Evolutionary conservation across 2,113 vertebrate species (phyloP).

Genomic region (Pithys albifrons): DNA sequence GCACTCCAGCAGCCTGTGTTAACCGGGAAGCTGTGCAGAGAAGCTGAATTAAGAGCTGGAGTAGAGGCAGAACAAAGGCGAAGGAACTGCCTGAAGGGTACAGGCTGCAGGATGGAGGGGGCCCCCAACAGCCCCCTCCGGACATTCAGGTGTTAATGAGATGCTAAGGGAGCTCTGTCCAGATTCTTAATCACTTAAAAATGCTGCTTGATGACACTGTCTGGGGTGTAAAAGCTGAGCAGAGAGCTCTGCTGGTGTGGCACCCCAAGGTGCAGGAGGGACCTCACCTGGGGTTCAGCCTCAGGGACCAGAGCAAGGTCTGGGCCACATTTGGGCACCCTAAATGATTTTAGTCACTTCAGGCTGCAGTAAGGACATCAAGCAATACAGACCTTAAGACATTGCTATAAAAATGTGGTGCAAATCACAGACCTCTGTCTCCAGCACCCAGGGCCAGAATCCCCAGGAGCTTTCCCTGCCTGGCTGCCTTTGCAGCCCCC

Average conservation of each 20-base stretch:
- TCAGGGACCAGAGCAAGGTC: background rate
- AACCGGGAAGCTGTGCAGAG: background rate
- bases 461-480: background rate
- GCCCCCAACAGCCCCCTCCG: background rate
- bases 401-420: background rate
- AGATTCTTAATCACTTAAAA: background rate
- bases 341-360: background rate
- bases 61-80: background rate
- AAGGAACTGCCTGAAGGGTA: background rate
- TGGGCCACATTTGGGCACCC: background rate
- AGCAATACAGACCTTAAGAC: background rate
- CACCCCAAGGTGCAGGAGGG: background rate
- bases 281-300: background rate
- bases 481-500: background rate
- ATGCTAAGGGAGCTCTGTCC: background rate
- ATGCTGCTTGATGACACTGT: background rate
- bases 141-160: rapidly evolving
- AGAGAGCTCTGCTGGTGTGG: background rate
- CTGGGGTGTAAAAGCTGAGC: rapidly evolving
- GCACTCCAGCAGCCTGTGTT: slow-evolving; percentile 19
- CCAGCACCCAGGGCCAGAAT: rapidly evolving
- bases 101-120: background rate
- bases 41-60: background rate
- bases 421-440: background rate
- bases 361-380: background rate